Evolutionary conservation across 92 coral and sea anemone species (phyloP).

Genomic region (Epizoanthus ramosus): DNA sequence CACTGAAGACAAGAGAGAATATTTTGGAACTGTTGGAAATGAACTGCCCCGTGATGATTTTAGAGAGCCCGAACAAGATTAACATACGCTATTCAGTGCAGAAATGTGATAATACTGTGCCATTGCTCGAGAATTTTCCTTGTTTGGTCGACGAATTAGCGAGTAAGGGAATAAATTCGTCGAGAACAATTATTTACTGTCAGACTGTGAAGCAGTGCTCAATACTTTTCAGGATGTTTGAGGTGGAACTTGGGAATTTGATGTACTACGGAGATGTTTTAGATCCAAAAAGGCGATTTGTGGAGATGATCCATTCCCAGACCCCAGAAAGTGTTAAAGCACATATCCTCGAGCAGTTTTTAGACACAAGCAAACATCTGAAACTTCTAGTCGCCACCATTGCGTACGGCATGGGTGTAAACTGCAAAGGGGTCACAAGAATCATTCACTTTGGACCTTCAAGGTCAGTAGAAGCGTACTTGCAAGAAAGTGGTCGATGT

Average conservation of each 20-base stretch:
- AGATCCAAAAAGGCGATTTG: conserved; percentile 26
- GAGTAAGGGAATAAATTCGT: conserved; percentile 1
- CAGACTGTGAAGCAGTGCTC: conserved; percentile 28
- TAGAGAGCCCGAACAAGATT: too few relatives aligned
- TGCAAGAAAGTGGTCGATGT: conserved; percentile 56
- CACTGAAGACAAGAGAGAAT: too few relatives aligned
- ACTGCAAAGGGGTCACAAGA: too few relatives aligned
- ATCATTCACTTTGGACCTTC: conserved; percentile 65
- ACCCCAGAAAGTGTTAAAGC: background rate
- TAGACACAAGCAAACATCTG: background rate
- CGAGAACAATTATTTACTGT: conserved; percentile 48
- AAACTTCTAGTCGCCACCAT: conserved; percentile 31
- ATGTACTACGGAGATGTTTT: background rate
- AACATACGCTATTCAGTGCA: background rate
- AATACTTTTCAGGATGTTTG: conserved; percentile 27
- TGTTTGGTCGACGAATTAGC: conserved; percentile 42
- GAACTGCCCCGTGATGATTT: too few relatives aligned
- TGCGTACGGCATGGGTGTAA: conserved; percentile 20
- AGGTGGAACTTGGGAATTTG: background rate
- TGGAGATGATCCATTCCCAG: conserved; percentile 12
- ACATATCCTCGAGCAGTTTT: too few relatives aligned
- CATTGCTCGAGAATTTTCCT: conserved; percentile 48
- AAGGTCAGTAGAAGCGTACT: conserved; percentile 52
- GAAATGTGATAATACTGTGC: conserved; percentile 23
- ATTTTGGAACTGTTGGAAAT: too few relatives aligned